A percentile compares a stretch with the other conserved stretches of the same genome.
phyloP scores from a whole-genome alignment of 2,888 invertebrate genomes.

The Ernsta delagoae region DNA sequence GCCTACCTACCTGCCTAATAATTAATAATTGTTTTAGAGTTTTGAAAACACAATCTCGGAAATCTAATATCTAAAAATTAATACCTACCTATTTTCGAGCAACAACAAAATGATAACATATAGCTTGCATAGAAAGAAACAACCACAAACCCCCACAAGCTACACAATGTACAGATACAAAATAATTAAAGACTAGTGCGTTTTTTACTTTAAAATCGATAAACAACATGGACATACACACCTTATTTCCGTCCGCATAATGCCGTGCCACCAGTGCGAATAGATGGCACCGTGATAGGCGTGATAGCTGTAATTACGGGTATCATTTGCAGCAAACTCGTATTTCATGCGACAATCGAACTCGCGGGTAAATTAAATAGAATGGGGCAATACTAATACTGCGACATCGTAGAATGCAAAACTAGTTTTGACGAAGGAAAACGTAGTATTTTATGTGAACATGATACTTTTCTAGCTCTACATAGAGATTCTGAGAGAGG shows the following conservation, averaged over 20 bases:
- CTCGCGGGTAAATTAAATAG: slow-evolving; percentile 29
- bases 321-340: slow-evolving; percentile 79
- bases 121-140: no score
- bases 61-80: no score
- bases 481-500: no score
- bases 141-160: no score
- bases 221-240: slow-evolving; percentile 54
- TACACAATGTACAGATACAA: no score
- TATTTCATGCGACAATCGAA: slow-evolving; percentile 39
- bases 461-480: slow-evolving; percentile 4
- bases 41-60: no score
- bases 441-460: not conserved
- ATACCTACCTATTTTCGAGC: no score
- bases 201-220: slow-evolving; percentile 75
- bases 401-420: slow-evolving; percentile 26
- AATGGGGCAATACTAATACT: slow-evolving; percentile 11
- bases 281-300: slow-evolving; percentile 73
- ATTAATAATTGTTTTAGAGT: no score
- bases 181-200: slow-evolving; percentile 51
- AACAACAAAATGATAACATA: no score
- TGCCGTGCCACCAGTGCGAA: slow-evolving; percentile 54
- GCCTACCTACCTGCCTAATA: no score
- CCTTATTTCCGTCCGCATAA: slow-evolving; percentile 70
- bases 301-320: slow-evolving; percentile 74
- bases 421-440: slow-evolving; percentile 11